Base-by-base conservation (phyloP, 35 echinoderm and acorn worm genomes). In the Stichopus chloronotus region DNA sequence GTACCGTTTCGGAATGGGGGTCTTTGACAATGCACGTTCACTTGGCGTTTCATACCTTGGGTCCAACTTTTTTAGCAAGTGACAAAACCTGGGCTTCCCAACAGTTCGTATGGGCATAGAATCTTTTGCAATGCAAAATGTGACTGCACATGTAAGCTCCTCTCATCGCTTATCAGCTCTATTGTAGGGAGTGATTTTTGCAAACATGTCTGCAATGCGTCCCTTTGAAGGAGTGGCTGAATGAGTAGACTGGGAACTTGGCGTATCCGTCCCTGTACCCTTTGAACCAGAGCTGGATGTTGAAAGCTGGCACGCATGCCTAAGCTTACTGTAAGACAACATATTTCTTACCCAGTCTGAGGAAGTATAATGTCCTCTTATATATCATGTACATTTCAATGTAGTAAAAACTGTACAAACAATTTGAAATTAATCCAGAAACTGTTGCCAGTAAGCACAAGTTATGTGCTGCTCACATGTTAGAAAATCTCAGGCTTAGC, bases 11-110 rank as follows among this genome's bases (percentile, higher is more conserved):
- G 63, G 63, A 17, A 68, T 68, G 63, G 8, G 63, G 63, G 63
- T 68, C 63, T 68, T 68, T 68, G 63, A 68, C 63, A 68, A n/a
- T n/a, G n/a, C n/a, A n/a, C n/a, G n/a, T n/a, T n/a, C n/a, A n/a
- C n/a, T n/a, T n/a, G n/a, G n/a, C 63, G 63, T 17, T 68, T 68
- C 63, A 68, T 9, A 68, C 63, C 63, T 68, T 68, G 63, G 63
- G 63, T 68, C 63, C 63, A 68, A 68, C 63, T 68, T 68, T 68
- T 68, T 68, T 17, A 68, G 63, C 63, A 68, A 68, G 63, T 68
- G 63, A 17, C 63, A 17, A 68, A 68, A 68, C 63, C 63, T 17
- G 63, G 63, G 63, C 17, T 68, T 68, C 63, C 63, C 63, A 68
- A 68, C 63, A 68, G 63, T 68, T 68, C 63, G 63, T 68, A n/a